Evolutionary conservation across 2,888 invertebrate species (phyloP).

Genomic region (Temnothorax ravouxi): DNA sequence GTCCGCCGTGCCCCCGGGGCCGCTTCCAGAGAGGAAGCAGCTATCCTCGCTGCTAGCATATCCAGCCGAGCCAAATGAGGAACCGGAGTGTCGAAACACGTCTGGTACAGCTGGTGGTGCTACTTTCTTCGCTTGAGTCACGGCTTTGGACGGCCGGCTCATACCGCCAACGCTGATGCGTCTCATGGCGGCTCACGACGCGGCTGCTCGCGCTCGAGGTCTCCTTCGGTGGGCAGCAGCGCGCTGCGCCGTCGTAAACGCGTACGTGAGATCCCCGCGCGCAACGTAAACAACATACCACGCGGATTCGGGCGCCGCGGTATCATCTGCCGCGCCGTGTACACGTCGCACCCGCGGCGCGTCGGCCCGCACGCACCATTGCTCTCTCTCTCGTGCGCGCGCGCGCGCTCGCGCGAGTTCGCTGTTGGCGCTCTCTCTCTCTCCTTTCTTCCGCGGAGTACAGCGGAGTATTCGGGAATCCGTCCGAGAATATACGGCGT

Average conservation of each 20-base stretch:
- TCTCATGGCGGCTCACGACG: slow-evolving; percentile 81
- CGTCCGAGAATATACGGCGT: not conserved
- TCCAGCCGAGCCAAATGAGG: slow-evolving; percentile 92
- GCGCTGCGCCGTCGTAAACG: slow-evolving; percentile 53
- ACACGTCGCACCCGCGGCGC: slow-evolving; percentile 65
- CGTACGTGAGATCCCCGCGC: slow-evolving; percentile 58
- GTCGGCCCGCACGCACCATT: slow-evolving; percentile 73
- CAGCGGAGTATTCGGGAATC: too few species aligned
- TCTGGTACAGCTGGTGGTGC: slow-evolving; percentile 95
- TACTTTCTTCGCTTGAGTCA: slow-evolving; percentile 96
- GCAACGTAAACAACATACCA: slow-evolving; percentile 74
- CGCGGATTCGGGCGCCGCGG: slow-evolving; percentile 65
- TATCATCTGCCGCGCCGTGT: slow-evolving; percentile 73
- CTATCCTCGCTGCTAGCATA: slow-evolving; percentile 93
- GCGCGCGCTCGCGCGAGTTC: not conserved
- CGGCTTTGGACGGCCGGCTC: slow-evolving; percentile 94
- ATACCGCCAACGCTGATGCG: slow-evolving; percentile 92
- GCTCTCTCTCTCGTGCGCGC: slow-evolving; percentile 49
- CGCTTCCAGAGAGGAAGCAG: slow-evolving; percentile 87
- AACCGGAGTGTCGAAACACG: slow-evolving; percentile 93
- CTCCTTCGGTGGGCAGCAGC: slow-evolving; percentile 56
- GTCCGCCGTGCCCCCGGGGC: slow-evolving; percentile 80
- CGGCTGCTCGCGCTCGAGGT: slow-evolving; percentile 69
- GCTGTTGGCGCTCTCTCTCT: too few species aligned
- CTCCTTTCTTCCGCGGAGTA: too few species aligned